A percentile compares a stretch with the other conserved stretches of the same genome.
Conservation (phyloP, 2,113 vertebrate genomes). For the Lota lota region DNA sequence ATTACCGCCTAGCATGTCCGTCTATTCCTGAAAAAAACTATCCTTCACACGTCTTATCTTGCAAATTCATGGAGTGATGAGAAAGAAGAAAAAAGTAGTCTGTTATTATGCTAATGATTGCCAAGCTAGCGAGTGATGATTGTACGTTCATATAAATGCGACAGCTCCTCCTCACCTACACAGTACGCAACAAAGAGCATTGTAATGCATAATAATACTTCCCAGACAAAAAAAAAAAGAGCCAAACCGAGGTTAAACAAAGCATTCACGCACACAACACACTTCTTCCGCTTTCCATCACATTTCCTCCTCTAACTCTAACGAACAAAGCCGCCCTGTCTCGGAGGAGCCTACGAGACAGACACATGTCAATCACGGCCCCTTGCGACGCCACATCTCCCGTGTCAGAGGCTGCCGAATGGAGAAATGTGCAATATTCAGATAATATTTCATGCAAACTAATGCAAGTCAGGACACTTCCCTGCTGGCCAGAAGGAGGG, state of each 20-base stretch:
- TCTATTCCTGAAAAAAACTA: constrained; percentile 1
- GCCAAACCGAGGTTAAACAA: constrained; percentile 61
- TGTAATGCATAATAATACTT: constrained; percentile 45
- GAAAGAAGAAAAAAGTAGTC: constrained; percentile 8
- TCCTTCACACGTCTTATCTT: constrained; percentile 12
- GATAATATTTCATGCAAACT: constrained; percentile 82
- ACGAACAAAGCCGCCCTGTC: constrained; percentile 63
- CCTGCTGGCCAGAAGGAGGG: constrained; percentile 73
- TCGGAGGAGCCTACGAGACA: constrained; percentile 65
- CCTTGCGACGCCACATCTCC: constrained; percentile 56
- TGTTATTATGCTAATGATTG: constrained; percentile 14
- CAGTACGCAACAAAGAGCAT: constrained; percentile 49
- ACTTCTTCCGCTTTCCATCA: constrained; percentile 53
- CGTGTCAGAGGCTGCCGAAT: constrained; percentile 64
- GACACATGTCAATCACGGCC: constrained; percentile 73
- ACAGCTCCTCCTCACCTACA: constrained; percentile 39
- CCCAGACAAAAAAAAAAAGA: constrained; percentile 51
- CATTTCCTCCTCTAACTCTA: constrained; percentile 50
- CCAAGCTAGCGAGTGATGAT: constrained; percentile 22
- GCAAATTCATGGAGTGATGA: constrained; percentile 23
- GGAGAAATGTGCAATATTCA: constrained; percentile 77
- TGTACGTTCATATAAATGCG: constrained; percentile 44
- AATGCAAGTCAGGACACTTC: constrained; percentile 76
- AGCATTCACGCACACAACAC: constrained; percentile 54
- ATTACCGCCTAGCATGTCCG: not conserved